Evolutionary conservation across 1,140 invertebrate species (phyloP).

Genomic region (Drosophila nebulosa): DNA sequence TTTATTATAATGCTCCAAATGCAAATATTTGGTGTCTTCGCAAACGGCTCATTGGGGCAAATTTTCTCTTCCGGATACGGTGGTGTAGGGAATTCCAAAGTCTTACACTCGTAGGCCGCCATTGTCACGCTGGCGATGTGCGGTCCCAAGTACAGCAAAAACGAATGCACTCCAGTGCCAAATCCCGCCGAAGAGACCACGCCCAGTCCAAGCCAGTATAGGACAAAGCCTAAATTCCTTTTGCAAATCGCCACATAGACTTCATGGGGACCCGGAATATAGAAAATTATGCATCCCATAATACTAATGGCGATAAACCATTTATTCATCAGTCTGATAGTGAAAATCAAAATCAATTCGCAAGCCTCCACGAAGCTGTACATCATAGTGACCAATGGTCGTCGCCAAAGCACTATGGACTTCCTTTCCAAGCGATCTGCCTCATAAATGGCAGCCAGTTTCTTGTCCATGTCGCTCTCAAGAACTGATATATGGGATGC

Average conservation of each 20-base stretch:
- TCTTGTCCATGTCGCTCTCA: background rate
- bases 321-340: slow-evolving; percentile 81
- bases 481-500: background rate
- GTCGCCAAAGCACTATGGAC: slow-evolving; percentile 92
- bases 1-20: slow-evolving; percentile 96
- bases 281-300: slow-evolving; percentile 44
- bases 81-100: slow-evolving; percentile 95
- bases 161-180: slow-evolving; percentile 98
- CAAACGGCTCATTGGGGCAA: slow-evolving; percentile 86
- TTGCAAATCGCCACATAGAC: slow-evolving; percentile 67
- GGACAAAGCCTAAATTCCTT: slow-evolving; percentile 86
- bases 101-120: slow-evolving; percentile 98
- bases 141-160: slow-evolving; percentile 97
- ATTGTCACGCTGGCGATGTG: slow-evolving; percentile 95
- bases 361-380: slow-evolving; percentile 90
- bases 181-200: slow-evolving; percentile 98
- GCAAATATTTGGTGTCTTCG: slow-evolving; percentile 85
- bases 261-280: slow-evolving; percentile 81
- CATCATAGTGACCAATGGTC: slow-evolving; percentile 90
- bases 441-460: background rate
- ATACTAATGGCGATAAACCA: slow-evolving; percentile 73
- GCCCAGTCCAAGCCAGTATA: slow-evolving; percentile 98
- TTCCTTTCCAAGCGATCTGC: slow-evolving; percentile 81
- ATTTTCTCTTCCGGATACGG: slow-evolving; percentile 94
- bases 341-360: slow-evolving; percentile 83